Conservation (phyloP, 2,113 vertebrate species). For the Protobothrops flavoviridis region DNA sequence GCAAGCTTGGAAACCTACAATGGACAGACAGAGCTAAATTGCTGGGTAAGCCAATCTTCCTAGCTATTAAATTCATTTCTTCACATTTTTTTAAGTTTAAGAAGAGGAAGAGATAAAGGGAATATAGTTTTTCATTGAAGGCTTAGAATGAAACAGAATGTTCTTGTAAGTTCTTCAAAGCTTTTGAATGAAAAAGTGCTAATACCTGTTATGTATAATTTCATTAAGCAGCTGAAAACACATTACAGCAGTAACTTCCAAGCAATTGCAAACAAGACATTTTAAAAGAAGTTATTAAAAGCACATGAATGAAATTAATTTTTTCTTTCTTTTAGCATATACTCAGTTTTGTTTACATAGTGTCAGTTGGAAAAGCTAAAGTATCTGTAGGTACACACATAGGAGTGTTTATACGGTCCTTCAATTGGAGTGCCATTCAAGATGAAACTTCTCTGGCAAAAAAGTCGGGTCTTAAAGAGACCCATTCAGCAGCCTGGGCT, state of each 20-base stretch:
- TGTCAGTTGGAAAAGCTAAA: not conserved
- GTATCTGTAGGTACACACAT: not conserved
- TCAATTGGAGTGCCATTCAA: not conserved
- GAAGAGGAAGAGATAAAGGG: not conserved
- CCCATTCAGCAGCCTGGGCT: slow-evolving; percentile 14
- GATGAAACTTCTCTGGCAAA: slow-evolving; percentile 17
- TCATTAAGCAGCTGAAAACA: not conserved
- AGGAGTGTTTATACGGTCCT: not conserved
- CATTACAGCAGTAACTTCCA: not conserved
- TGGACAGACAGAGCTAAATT: not conserved
- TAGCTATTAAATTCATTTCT: not conserved
- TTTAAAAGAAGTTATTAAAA: not conserved
- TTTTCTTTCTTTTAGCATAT: not conserved
- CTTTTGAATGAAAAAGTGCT: not conserved
- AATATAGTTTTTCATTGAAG: not conserved
- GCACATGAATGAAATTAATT: not conserved
- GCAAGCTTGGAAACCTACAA: not conserved
- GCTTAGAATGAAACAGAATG: not conserved
- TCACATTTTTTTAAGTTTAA: not conserved
- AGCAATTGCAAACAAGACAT: not conserved
- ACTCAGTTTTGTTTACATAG: not conserved
- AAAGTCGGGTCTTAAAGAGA: slow-evolving; percentile 21
- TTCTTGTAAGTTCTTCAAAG: not conserved
- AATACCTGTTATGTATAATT: not conserved
- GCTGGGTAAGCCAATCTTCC: not conserved